Percentiles rank a stretch among this genome's conserved stretches.
phyloP scores from a whole-genome alignment of 2,888 invertebrate genomes.

The Phragmatobia fuliginosa region DNA sequence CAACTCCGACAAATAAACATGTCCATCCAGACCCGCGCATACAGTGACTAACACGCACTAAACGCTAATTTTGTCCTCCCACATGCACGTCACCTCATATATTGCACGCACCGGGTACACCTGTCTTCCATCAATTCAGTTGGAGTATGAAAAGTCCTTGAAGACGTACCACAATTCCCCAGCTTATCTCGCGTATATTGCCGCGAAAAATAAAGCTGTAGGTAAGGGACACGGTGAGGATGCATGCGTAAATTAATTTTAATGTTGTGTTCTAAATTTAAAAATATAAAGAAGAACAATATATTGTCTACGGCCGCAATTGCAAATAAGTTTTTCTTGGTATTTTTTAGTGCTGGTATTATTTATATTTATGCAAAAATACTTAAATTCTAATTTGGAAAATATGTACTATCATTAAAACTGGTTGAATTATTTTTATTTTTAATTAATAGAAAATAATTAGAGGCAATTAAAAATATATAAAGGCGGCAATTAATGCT shows the following conservation, averaged over 20 bases:
- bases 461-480: too few species aligned
- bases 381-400: background rate
- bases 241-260: conserved; percentile 29
- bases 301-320: conserved; percentile 3
- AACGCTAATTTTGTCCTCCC: conserved; percentile 71
- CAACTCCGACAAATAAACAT: conserved; percentile 11
- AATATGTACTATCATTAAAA: background rate
- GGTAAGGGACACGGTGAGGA: conserved; percentile 81
- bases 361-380: background rate
- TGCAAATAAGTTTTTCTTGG: background rate
- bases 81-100: conserved; percentile 79
- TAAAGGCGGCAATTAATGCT: too few species aligned
- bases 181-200: conserved; percentile 96
- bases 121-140: conserved; percentile 72
- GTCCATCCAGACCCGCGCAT: conserved; percentile 30
- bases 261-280: conserved; percentile 11
- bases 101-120: conserved; percentile 62
- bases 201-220: conserved; percentile 96
- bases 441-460: too few species aligned
- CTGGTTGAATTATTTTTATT: too few species aligned
- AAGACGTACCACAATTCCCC: conserved; percentile 98
- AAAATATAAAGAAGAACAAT: conserved; percentile 1
- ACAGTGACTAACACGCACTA: conserved; percentile 77
- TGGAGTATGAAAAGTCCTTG: conserved; percentile 97
- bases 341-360: background rate